Evolutionary conservation across 1,140 invertebrate species (phyloP), one percentile per base, ranked within the genome.

Genomic region (Drosophila auraria): DNA sequence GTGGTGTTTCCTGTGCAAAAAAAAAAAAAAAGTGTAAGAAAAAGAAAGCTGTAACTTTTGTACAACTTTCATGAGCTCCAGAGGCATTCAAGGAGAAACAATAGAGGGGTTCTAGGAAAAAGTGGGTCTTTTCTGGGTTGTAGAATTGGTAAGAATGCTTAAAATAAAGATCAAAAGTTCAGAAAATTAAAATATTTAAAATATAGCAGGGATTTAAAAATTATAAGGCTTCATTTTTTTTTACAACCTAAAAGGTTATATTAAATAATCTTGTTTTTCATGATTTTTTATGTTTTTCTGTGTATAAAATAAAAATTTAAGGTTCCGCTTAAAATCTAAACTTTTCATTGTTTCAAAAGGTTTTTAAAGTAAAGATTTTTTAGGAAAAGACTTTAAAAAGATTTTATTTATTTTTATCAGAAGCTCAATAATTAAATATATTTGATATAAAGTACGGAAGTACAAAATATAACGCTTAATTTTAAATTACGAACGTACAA

Each of bases 1-100:
- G 78, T 87, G 83, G 57, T 33, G 44, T 45, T 70, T 30, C 36
- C 30, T 25, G 25, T 77, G 36, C 27, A 45, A 56, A 54, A 47
- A 66, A 51, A 45, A 56, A 54, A 47, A 66, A 51, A 63, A 57
- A 40, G 42, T 60, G 56, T 77, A 11, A 12, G 60, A 25, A 63
- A 61, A 47, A 47, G 30, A 23, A 53, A 25, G 14, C 17, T 50
- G 49, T 40, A 61, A 33, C 33, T 78, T 61, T 33, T 33, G 25
- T 50, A 3, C 54, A 73, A 72, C 44, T 72, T 72, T 72, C 25
- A 20, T 33, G 53, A 23, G 40, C 12, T 49, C 36, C 17, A 45
- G 56, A 58, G 23, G 33, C 33, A 70, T 33, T 66, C 5, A 15
- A 15, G 9, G 15, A 27, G 30, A 68, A 38, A 68, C 63, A 68